Evolutionary conservation across 2,888 invertebrate species (phyloP).

Genomic region (Oscheius onirici): DNA sequence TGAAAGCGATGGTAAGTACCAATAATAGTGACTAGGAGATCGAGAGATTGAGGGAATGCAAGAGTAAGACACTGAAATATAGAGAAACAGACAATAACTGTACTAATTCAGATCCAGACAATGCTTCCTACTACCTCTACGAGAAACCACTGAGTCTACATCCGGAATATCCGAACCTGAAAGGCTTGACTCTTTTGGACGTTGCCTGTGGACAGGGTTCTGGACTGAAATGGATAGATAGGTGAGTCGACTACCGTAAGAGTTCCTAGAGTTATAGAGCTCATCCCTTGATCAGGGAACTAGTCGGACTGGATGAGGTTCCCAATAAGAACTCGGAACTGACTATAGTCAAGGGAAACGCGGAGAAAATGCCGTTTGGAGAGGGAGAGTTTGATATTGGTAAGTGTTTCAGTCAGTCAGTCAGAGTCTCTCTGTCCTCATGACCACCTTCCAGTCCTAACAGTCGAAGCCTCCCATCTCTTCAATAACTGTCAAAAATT

Average conservation of each 20-base stretch:
- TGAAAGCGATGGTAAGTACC: conserved; percentile 14
- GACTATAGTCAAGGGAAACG: conserved; percentile 48
- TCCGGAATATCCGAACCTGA: conserved; percentile 53
- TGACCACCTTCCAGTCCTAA: conserved; percentile 46
- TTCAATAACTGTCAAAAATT: conserved; percentile 50
- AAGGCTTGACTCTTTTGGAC: conserved; percentile 51
- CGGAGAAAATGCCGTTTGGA: conserved; percentile 47
- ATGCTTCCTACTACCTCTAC: conserved; percentile 56
- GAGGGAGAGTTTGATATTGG: conserved; percentile 43
- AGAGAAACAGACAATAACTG: neutral
- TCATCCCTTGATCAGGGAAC: conserved; percentile 46
- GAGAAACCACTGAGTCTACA: conserved; percentile 61
- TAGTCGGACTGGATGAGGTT: conserved; percentile 48
- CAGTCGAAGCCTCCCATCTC: conserved; percentile 63
- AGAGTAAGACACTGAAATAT: neutral
- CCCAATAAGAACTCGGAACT: conserved; percentile 26
- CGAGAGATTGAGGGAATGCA: neutral
- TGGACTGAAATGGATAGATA: conserved; percentile 58
- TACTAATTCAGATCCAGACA: conserved; percentile 37
- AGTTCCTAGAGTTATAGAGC: too few relatives aligned
- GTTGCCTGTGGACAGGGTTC: conserved; percentile 65
- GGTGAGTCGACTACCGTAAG: conserved; percentile 38
- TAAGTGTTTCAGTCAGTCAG: too few relatives aligned
- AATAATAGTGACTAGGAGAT: neutral
- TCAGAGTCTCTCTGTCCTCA: neutral